Evolutionary conservation across 1,140 invertebrate species (phyloP), one percentile per base, ranked within the genome.

Genomic region (Dolichoris vasculosae): DNA sequence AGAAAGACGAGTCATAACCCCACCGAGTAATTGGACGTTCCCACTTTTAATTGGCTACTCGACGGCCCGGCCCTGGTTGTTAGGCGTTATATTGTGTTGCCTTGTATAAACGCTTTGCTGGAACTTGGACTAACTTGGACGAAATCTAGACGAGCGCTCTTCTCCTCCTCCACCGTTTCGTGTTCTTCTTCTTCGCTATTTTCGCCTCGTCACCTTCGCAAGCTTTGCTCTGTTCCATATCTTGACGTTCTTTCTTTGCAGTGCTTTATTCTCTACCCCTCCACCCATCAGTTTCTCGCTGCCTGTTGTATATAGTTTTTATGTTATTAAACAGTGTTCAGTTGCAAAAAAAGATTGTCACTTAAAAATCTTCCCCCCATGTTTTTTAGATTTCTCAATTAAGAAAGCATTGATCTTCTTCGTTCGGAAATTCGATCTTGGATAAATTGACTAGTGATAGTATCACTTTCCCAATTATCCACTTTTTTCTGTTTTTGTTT

Each of bases 281-380:
- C 38, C 20, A 20, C 17, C 38, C 3, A 1, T 20, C 23, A 23
- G 13, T 71, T 11, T 20, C 9, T 1, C 67, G 11, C 20, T 26
- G 3, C 35, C 13, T 23, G 35, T 0, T n/a, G 91, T 90, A 92
- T 93, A 93, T 93, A 92, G 93, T 93, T 93, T 91, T 93, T 93
- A 92, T 89, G 90, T 93, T 93, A 93, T 92, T 93, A 92, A 93
- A 92, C 91, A 91, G 88, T 91, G 90, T 90, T 86, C 78, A 20
- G 35, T 69, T 26, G 20, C 26, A 46, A 87, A 88, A 84, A 90
- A 90, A 90, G 89, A 89, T 88, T 86, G 82, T 85, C 85, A 87
- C 88, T 82, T 67, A 73, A 88, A 32, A 73, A 75, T 75, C 40
- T 55, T 15, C 11, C 40, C n/a, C 7, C 9, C 20, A n/a, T 23